Conservation (phyloP, 2,797 vertebrate genomes). For the Syndactyla subalaris region DNA sequence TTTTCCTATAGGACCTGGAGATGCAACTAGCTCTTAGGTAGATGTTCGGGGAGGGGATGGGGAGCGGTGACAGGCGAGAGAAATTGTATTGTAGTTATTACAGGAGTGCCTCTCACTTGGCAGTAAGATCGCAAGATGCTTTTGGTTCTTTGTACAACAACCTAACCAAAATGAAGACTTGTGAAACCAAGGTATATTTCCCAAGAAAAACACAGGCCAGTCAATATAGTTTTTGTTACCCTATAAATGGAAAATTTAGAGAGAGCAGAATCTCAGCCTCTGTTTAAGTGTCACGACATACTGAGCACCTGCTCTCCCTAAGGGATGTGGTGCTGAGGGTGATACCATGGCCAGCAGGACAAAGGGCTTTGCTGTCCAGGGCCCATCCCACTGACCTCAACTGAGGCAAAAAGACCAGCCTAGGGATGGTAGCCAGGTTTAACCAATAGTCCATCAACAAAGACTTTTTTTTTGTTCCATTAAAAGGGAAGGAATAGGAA, state of each 20-base stretch:
- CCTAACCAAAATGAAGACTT: neutral
- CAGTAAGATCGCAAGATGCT: neutral
- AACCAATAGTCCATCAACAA: neutral
- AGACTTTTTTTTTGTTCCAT: neutral
- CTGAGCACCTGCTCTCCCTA: neutral
- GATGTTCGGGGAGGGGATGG: neutral
- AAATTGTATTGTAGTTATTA: neutral
- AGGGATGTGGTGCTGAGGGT: neutral
- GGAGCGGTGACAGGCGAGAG: neutral
- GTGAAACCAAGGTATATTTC: neutral
- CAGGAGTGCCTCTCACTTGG: neutral
- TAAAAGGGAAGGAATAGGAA: neutral
- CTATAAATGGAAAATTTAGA: neutral
- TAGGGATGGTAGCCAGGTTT: neutral
- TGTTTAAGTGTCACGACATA: neutral
- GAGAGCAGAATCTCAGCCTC: neutral
- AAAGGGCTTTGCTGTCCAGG: neutral
- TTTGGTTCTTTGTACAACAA: neutral
- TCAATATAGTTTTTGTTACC: neutral
- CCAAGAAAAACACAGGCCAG: neutral
- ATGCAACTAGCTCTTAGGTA: neutral
- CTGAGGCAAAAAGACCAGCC: fast-evolving
- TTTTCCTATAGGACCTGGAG: neutral
- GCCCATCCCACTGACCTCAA: neutral
- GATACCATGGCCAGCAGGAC: neutral